Conservation (phyloP, 2,113 vertebrate species). For the Mystacornis crossleyi region DNA sequence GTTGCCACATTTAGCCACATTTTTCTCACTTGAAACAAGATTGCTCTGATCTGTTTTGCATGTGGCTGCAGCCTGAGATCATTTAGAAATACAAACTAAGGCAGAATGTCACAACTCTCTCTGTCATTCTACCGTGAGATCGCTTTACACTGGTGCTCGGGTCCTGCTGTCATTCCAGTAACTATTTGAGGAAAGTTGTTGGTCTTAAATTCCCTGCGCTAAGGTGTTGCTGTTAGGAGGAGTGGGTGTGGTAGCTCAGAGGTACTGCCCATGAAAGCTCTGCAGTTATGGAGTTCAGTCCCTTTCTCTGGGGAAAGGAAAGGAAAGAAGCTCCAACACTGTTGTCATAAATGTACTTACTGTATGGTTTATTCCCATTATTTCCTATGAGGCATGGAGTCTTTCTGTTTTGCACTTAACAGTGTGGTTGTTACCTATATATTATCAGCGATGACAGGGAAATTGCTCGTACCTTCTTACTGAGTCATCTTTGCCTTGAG, state of each 20-base stretch:
- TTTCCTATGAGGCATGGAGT: neutral
- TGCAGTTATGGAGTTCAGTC: neutral
- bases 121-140: neutral
- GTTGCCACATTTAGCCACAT: neutral
- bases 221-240: neutral
- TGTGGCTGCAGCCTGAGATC: neutral
- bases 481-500: neutral
- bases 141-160: accelerated
- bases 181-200: neutral
- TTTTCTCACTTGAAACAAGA: constrained; percentile 9
- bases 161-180: neutral
- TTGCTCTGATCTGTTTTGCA: neutral
- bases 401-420: neutral
- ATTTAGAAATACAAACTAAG: neutral
- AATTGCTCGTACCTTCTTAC: neutral
- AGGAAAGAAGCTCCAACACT: neutral
- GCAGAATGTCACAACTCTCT: neutral
- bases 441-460: neutral
- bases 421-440: neutral
- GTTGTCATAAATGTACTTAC: neutral
- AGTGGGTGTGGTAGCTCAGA: neutral
- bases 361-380: neutral
- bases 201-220: neutral
- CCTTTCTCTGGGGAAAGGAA: neutral
- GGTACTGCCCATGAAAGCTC: neutral